Percentiles rank a stretch among this genome's conserved stretches.
These are phyloP conservation scores for Patiria miniata DNA, from an alignment of 35 echinoderm and acorn worm genomes.

Conservation along the genomic window DNA sequence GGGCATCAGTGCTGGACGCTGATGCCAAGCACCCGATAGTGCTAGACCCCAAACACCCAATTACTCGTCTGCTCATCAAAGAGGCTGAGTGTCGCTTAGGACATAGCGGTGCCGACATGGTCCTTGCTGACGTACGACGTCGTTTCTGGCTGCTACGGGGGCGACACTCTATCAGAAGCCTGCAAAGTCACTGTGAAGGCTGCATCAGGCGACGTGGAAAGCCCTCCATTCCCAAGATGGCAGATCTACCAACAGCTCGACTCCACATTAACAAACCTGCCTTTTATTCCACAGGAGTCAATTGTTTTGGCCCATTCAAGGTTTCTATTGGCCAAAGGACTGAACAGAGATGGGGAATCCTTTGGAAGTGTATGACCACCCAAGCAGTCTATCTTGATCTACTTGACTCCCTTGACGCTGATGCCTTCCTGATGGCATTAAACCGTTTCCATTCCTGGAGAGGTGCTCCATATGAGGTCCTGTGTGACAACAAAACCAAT, in stretches of 20 bases:
- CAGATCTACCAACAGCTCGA: conserved; percentile 55
- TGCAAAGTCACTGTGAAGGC: conserved; percentile 4
- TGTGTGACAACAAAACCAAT: conserved; percentile 56
- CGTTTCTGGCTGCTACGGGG: conserved; percentile 56
- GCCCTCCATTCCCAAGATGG: conserved; percentile 45
- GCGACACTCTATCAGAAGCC: conserved; percentile 14
- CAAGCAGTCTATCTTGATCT: conserved; percentile 46
- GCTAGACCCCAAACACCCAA: conserved; percentile 11
- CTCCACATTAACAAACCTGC: conserved; percentile 37
- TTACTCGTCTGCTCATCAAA: not conserved
- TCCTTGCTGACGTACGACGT: conserved; percentile 17
- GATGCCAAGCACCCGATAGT: not conserved
- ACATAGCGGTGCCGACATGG: conserved; percentile 17
- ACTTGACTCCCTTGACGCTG: conserved; percentile 21
- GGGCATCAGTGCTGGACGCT: not conserved
- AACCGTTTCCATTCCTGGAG: conserved; percentile 29
- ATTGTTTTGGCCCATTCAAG: conserved; percentile 62
- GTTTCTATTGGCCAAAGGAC: conserved; percentile 39
- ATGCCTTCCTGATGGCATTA: conserved; percentile 39
- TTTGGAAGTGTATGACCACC: conserved; percentile 61
- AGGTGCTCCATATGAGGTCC: conserved; percentile 7
- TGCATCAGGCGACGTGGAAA: conserved; percentile 36
- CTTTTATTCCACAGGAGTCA: conserved; percentile 53
- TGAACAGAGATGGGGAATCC: conserved; percentile 45
- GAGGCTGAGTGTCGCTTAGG: too few relatives aligned